Percentiles rank a stretch among this genome's conserved stretches.
Evolutionary conservation across 2,797 vertebrate species (phyloP).

Genomic region (Leuciscus waleckii): DNA sequence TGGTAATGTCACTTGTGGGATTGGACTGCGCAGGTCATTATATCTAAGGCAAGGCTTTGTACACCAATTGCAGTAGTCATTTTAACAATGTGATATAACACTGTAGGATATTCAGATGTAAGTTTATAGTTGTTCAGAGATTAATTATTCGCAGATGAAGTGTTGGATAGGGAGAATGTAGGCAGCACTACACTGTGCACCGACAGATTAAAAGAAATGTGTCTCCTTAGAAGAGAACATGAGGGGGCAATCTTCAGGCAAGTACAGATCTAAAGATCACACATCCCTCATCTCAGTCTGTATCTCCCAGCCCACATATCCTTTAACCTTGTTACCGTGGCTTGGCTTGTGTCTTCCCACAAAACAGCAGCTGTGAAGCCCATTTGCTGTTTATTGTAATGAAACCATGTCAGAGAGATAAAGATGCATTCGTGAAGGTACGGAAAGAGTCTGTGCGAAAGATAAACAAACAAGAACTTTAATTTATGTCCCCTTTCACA

Average conservation of each 20-base stretch:
- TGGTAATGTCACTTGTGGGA: not conserved
- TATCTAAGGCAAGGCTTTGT: not conserved
- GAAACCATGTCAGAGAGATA: not conserved
- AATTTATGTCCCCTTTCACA: not conserved
- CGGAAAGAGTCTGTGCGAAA: not conserved
- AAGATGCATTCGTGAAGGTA: not conserved
- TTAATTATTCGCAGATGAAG: slow-evolving; percentile 6
- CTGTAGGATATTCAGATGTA: not conserved
- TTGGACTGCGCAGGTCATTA: not conserved
- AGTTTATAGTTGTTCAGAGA: not conserved
- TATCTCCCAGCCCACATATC: slow-evolving; percentile 25
- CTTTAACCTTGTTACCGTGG: slow-evolving; percentile 38
- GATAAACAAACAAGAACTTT: not conserved
- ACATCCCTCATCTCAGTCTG: slow-evolving; percentile 16
- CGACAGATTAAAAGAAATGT: not conserved
- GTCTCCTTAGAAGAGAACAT: slow-evolving; percentile 10
- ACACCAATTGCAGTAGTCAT: not conserved
- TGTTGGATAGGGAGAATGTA: slow-evolving; percentile 4
- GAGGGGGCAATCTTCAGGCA: slow-evolving; percentile 17
- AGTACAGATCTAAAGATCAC: slow-evolving; percentile 4
- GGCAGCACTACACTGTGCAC: not conserved
- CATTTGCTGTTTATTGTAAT: not conserved
- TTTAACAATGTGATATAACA: not conserved
- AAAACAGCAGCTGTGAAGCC: slow-evolving; percentile 26
- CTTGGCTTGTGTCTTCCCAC: slow-evolving; percentile 4